Conservation (phyloP, 2,797 vertebrate genomes). For the Alca torda region DNA sequence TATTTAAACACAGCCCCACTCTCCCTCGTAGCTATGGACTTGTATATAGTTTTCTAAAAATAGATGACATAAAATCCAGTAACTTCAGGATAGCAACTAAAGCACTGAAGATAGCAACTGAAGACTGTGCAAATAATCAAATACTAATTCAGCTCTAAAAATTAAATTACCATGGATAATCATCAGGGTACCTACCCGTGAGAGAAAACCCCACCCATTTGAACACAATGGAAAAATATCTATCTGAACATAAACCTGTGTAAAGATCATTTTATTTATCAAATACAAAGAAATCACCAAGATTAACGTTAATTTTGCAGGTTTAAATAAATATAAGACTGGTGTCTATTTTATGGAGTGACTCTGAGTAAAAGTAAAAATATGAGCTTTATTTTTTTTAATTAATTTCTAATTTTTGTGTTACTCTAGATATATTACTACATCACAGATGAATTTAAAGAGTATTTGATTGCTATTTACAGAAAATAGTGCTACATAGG, state of each 20-base stretch:
- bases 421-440: background rate
- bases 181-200: background rate
- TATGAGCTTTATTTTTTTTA: background rate
- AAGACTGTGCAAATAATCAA: background rate
- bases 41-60: background rate
- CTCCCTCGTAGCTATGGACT: background rate
- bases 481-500: background rate
- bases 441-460: background rate
- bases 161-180: background rate
- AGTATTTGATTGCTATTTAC: background rate
- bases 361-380: background rate
- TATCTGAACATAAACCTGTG: background rate
- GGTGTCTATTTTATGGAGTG: background rate
- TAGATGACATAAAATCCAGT: background rate
- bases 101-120: background rate
- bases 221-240: background rate
- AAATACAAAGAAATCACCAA: background rate
- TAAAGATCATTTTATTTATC: background rate
- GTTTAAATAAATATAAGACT: background rate
- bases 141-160: background rate
- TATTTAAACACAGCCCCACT: constrained; percentile 22
- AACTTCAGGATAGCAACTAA: background rate
- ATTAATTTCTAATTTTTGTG: background rate
- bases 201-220: background rate
- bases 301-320: background rate